These are phyloP conservation scores for Microplitis demolitor DNA, from an alignment of 1,140 invertebrate species.

Conservation along the genomic window DNA sequence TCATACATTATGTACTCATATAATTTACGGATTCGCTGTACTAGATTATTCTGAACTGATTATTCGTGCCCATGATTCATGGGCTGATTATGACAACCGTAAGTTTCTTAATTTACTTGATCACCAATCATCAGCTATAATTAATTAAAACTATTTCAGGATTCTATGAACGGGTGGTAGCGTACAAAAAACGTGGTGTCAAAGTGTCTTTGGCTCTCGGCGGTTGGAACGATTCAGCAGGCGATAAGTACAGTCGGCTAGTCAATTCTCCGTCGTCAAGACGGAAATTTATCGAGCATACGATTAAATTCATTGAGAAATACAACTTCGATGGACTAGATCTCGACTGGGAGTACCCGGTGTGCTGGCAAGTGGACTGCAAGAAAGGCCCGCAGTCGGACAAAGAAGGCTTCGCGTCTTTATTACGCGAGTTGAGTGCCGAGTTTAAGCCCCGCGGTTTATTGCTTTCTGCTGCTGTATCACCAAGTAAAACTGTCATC, in stretches of 20 bases:
- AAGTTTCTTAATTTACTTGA: slow-evolving; percentile 46
- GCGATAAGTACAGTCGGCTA: slow-evolving; percentile 82
- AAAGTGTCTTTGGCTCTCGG: slow-evolving; percentile 85
- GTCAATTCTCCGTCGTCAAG: slow-evolving; percentile 77
- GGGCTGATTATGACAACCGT: slow-evolving; percentile 88
- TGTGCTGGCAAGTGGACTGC: slow-evolving; percentile 89
- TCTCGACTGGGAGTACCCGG: slow-evolving; percentile 91
- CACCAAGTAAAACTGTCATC: slow-evolving; percentile 85
- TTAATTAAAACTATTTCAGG: slow-evolving; percentile 56
- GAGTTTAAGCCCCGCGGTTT: slow-evolving; percentile 76
- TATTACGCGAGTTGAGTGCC: slow-evolving; percentile 74
- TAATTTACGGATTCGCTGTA: slow-evolving; percentile 91
- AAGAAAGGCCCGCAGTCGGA: slow-evolving; percentile 82
- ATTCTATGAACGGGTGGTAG: slow-evolving; percentile 83
- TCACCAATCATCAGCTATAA: too few species aligned
- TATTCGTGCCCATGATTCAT: slow-evolving; percentile 84
- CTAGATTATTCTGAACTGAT: slow-evolving; percentile 77
- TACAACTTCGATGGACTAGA: slow-evolving; percentile 88
- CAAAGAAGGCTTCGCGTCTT: slow-evolving; percentile 75
- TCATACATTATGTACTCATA: slow-evolving; percentile 84
- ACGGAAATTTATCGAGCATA: slow-evolving; percentile 74
- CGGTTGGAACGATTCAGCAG: slow-evolving; percentile 89
- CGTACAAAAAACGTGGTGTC: slow-evolving; percentile 77
- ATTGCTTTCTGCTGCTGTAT: slow-evolving; percentile 82
- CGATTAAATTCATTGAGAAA: slow-evolving; percentile 77